Conservation (phyloP, 2,797 vertebrate species). For the Tinamus major region DNA sequence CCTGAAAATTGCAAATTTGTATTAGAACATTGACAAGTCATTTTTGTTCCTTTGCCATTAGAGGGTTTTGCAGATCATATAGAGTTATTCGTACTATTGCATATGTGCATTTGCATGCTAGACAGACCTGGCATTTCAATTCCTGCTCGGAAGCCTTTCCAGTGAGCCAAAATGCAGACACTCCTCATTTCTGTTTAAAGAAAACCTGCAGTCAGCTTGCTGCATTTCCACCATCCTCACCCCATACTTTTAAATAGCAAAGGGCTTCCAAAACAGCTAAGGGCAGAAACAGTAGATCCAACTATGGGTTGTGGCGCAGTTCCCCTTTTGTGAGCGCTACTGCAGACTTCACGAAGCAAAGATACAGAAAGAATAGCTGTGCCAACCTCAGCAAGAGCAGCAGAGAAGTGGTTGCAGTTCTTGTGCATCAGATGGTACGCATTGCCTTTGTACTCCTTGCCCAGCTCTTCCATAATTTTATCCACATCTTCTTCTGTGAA, state of each 20-base stretch:
- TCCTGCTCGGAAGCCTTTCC: neutral
- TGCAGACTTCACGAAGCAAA: neutral
- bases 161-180: neutral
- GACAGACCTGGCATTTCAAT: neutral
- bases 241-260: neutral
- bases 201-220: neutral
- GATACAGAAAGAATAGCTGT: neutral
- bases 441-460: conserved; percentile 91
- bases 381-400: conserved; percentile 89
- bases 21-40: neutral
- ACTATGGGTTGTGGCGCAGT: neutral
- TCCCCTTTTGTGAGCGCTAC: neutral
- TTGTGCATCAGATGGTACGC: conserved; percentile 93
- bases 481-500: conserved; percentile 92
- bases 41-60: neutral
- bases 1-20: neutral
- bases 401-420: conserved; percentile 94
- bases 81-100: neutral
- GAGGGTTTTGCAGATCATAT: neutral
- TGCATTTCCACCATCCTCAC: neutral
- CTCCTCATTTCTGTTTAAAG: neutral
- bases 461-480: conserved; percentile 94
- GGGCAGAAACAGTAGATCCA: neutral
- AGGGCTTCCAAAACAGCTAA: neutral
- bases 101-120: neutral